phyloP scores from a whole-genome alignment of 2,888 invertebrate species.

The Andrena marginata region DNA sequence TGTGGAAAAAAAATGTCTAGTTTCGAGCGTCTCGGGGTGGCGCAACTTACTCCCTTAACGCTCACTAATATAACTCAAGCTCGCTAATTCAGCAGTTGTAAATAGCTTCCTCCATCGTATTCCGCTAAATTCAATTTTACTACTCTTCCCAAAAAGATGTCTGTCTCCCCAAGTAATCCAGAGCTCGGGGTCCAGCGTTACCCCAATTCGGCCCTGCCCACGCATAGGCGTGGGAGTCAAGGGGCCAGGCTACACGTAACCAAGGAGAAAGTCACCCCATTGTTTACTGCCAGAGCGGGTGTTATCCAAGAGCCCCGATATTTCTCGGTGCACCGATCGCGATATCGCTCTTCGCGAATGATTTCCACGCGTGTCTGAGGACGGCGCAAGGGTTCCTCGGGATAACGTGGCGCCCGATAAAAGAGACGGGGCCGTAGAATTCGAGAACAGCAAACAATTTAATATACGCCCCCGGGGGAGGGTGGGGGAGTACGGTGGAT shows the following conservation, averaged over 20 bases:
- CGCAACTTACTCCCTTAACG: too few relatives aligned
- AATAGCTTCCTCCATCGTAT: too few relatives aligned
- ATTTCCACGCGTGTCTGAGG: neutral
- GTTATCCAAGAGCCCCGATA: neutral
- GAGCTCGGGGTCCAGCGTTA: neutral
- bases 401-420: constrained; percentile 10
- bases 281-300: neutral
- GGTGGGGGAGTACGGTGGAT: constrained; percentile 1
- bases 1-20: too few relatives aligned
- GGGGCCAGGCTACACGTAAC: neutral
- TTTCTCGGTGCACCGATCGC: neutral
- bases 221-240: neutral
- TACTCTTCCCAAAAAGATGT: too few relatives aligned
- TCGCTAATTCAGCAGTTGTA: too few relatives aligned
- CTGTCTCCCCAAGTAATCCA: too few relatives aligned
- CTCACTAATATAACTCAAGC: too few relatives aligned
- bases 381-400: neutral
- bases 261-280: neutral
- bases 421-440: constrained; percentile 29
- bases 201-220: neutral
- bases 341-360: neutral
- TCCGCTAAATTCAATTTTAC: too few relatives aligned
- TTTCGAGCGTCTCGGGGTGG: too few relatives aligned
- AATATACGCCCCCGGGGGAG: constrained; percentile 31
- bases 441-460: constrained; percentile 41